Conservation (phyloP, 1,140 invertebrate species). For the Dendroctonus valens region DNA sequence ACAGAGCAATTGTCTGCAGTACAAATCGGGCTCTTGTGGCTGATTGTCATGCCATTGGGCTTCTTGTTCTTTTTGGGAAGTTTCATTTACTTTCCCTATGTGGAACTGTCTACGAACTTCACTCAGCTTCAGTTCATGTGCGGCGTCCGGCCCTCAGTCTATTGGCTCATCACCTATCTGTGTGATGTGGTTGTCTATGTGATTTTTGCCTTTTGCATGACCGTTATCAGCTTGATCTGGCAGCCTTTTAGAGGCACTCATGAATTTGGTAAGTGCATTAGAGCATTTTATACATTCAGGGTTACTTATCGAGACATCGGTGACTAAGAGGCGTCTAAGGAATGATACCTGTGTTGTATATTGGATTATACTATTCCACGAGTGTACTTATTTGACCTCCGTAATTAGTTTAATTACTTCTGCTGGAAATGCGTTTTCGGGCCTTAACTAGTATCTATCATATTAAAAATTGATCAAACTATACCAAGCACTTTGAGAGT, state of each 20-base stretch:
- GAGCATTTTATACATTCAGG: too few species aligned
- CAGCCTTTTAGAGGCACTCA: slow-evolving; percentile 22
- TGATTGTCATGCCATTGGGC: slow-evolving; percentile 44
- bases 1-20: slow-evolving; percentile 37
- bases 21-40: slow-evolving; percentile 41
- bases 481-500: too few species aligned
- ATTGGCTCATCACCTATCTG: slow-evolving; percentile 59
- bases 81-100: slow-evolving; percentile 57
- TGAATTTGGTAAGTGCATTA: slow-evolving; percentile 34
- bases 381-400: too few species aligned
- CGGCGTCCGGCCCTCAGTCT: slow-evolving; percentile 57
- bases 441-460: too few species aligned
- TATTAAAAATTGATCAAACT: too few species aligned
- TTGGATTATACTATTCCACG: too few species aligned
- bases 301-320: too few species aligned
- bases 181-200: slow-evolving; percentile 53
- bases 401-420: too few species aligned
- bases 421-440: too few species aligned
- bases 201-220: slow-evolving; percentile 17
- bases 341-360: too few species aligned
- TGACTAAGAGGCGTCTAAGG: too few species aligned
- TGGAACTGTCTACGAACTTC: slow-evolving; percentile 53
- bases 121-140: slow-evolving; percentile 67
- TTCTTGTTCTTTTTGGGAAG: slow-evolving; percentile 40
- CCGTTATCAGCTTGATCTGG: slow-evolving; percentile 17